A percentile compares a stretch with the other conserved stretches of the same genome.
These are phyloP conservation scores for Antedon mediterranea DNA, from an alignment of 53 echinoderm and acorn worm genomes.

Conservation along the genomic window DNA sequence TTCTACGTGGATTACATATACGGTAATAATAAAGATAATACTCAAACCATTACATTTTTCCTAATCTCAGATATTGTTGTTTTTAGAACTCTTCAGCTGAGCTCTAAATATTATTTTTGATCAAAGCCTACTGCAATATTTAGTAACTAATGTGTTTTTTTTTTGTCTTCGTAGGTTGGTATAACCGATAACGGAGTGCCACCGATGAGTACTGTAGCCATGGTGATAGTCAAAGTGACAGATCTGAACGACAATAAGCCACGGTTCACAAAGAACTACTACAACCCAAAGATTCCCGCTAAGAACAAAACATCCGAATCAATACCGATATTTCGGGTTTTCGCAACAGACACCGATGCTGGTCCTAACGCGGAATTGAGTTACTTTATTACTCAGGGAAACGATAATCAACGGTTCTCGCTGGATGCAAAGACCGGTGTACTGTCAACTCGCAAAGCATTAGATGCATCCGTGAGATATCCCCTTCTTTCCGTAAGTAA, in stretches of 20 bases:
- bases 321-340: constrained; percentile 33
- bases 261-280: constrained; percentile 31
- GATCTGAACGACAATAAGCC: constrained; percentile 92
- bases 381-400: constrained; percentile 61
- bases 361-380: constrained; percentile 76
- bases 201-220: constrained; percentile 36
- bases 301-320: constrained; percentile 26
- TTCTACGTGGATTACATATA: too few species aligned
- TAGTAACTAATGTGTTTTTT: not conserved
- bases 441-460: constrained; percentile 42
- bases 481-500: constrained; percentile 43
- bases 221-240: constrained; percentile 46
- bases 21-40: too few species aligned
- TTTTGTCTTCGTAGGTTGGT: constrained; percentile 36
- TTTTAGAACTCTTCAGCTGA: too few species aligned
- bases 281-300: constrained; percentile 34
- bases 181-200: constrained; percentile 78
- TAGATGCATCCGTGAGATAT: not conserved
- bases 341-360: constrained; percentile 60
- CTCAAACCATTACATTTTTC: too few species aligned
- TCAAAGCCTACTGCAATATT: too few species aligned
- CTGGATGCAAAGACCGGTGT: constrained; percentile 68
- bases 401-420: constrained; percentile 36
- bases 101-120: too few species aligned
- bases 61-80: too few species aligned